Base-by-base conservation (phyloP, 2,888 invertebrate genomes). In the Notocelia uddmanniana region DNA sequence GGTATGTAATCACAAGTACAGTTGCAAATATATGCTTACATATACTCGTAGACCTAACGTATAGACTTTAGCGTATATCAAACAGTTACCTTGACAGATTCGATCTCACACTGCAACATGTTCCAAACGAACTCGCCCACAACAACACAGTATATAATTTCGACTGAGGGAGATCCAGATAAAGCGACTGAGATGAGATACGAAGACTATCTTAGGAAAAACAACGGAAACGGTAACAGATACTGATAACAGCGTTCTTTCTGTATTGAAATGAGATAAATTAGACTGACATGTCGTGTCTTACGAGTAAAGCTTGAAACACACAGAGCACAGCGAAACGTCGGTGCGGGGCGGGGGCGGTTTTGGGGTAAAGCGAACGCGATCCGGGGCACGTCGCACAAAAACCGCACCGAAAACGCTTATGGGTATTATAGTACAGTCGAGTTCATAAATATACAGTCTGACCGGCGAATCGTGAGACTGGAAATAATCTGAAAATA, bases 81-180 rank as follows among this genome's bases (percentile, higher is more conserved):
- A 67, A 82, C 31, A 31, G 31, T 82, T 79, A 91, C 91, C 85
- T 87, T 86, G 55, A 82, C 75, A 37, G 85, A 83, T 26, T 86
- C 87, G 18, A 81, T 76, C 79, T 90, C 90, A 77, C 87, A 85
- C 73, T 87, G 81, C 78, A 91, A 75, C 90, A 90, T 91, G 62
- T 79, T 78, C 1, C 37, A 68, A 66, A 74, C 68, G 63, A 63
- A 74, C 68, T 66, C 64, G 50, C 48, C 72, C 73, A 74, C 70
- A 64, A 70, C 69, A 73, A 76, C 75, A 74, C 75, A 74, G 74
- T 69, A n/a, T n/a, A n/a, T 74, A 76, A n/a, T n/a, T 77, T 76
- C 74, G 73, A 75, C 77, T 73, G 74, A 73, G 76, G 76, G 73
- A 77, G 79, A 54, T 18, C 31, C 57, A 72, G 74, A 73, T 80